Conservation (phyloP, 1,140 invertebrate genomes). For the Neomicropteryx cornuta region DNA sequence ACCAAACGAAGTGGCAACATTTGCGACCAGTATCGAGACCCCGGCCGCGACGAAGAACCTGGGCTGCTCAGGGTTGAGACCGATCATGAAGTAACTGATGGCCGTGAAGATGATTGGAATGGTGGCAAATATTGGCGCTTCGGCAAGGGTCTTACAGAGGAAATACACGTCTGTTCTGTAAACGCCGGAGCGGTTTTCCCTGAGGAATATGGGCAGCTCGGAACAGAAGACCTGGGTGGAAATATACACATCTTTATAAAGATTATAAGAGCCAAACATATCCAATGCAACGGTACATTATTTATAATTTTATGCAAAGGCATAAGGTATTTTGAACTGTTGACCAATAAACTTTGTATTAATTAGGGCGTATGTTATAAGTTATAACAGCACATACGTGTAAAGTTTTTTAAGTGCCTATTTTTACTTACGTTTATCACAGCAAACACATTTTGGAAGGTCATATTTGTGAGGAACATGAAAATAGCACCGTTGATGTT, state of each 20-base stretch:
- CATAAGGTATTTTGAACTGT: no score
- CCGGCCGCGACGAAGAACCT: conserved; percentile 66
- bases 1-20: conserved; percentile 89
- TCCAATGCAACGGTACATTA: no score
- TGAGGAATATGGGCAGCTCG: conserved; percentile 83
- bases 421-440: conserved; percentile 77
- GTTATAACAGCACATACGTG: no score
- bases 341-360: no score
- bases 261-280: no score
- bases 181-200: conserved; percentile 86
- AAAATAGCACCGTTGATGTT: conserved; percentile 96
- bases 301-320: no score
- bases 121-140: conserved; percentile 70
- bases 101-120: conserved; percentile 76
- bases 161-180: conserved; percentile 92
- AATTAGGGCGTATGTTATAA: no score
- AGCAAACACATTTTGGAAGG: conserved; percentile 83
- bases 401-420: no score
- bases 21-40: conserved; percentile 73
- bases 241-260: not conserved
- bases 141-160: conserved; percentile 80
- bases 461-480: conserved; percentile 86
- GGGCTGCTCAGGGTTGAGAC: conserved; percentile 57
- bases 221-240: conserved; percentile 74
- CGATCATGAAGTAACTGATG: conserved; percentile 82